Base-by-base conservation (phyloP, 2,797 vertebrate species). In the Syndactyla subalaris region DNA sequence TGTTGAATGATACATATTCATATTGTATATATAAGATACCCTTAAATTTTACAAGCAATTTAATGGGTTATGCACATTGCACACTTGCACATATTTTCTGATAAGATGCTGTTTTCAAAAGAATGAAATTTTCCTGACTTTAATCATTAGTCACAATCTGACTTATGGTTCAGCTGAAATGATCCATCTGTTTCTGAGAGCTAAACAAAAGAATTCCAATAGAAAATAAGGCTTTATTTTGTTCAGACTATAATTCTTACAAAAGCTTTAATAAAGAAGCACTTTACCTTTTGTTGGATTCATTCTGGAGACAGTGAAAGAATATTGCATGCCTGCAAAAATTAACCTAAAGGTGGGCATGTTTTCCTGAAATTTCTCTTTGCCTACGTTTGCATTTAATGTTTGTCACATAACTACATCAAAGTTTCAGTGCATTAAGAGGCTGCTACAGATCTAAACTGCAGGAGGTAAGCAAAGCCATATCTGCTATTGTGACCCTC, bases 81-180 rank as follows among this genome's bases (percentile, higher is more conserved):
- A 83, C 12, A 91, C 12, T 29, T 2, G 1, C 34, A 77, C n/a
- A 77, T 41, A 63, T 65, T 77, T 89, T 91, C 57, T 79, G 39
- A 20, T 76, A 80, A 65, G 52, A 15, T 30, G 5, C 9, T 79
- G 20, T 85, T 96, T 92, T 68, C 79, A 74, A 71, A 82, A 88
- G 21, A 38, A 46, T 61, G 34, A 91, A 41, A 57, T 23, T 77
- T 88, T 46, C 12, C 12, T 89, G 82, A 71, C 48, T 89, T 91
- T 73, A 92, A 68, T 79, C 9, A n/a, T 85, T 85, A 92, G 17
- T 76, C 22, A 71, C 57, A 80, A 67, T 86, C 66, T 88, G 85
- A 96, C 93, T 93, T 91, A 91, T 65, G 57, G 30, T 89, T 83
- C 65, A 80, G 41, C 36, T 75, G 54, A 93, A 95, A 89, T 61